Percentiles rank a stretch among this genome's conserved stretches.
Conservation (phyloP, 2,888 invertebrate species). For the Galerucella nymphaeae region DNA sequence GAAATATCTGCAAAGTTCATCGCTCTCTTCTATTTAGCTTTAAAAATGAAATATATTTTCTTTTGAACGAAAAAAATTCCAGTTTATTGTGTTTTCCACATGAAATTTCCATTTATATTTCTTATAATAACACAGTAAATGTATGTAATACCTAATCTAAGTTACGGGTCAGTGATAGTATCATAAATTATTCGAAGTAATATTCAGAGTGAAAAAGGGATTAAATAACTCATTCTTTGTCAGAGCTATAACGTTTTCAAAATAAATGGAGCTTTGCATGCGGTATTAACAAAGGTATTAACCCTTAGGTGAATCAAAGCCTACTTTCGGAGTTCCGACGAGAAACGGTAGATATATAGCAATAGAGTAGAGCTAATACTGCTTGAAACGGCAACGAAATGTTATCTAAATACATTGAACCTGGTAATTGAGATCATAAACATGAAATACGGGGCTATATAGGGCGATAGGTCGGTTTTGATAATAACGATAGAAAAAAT, state of each 20-base stretch:
- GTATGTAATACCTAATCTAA: neutral
- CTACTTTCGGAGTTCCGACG: constrained; percentile 15
- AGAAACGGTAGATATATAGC: neutral
- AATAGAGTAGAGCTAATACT: constrained; percentile 8
- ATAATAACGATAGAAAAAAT: no score
- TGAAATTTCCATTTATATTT: neutral
- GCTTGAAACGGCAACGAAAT: constrained; percentile 25
- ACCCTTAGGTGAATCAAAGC: constrained; percentile 20
- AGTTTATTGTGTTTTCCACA: neutral
- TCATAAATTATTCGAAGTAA: neutral
- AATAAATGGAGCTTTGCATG: constrained; percentile 18
- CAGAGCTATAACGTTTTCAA: neutral
- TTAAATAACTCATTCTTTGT: constrained; percentile 3
- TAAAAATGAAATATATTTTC: no score
- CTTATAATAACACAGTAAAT: neutral
- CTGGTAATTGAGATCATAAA: constrained; percentile 18
- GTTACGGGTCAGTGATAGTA: neutral
- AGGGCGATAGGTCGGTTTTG: no score
- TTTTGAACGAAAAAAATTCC: neutral
- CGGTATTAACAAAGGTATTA: neutral
- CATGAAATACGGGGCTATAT: neutral
- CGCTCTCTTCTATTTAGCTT: no score
- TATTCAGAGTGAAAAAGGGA: neutral
- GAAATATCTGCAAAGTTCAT: no score
- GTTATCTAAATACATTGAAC: constrained; percentile 28